phyloP scores from a whole-genome alignment of 2,113 vertebrate genomes.

The Misgurnus anguillicaudatus region DNA sequence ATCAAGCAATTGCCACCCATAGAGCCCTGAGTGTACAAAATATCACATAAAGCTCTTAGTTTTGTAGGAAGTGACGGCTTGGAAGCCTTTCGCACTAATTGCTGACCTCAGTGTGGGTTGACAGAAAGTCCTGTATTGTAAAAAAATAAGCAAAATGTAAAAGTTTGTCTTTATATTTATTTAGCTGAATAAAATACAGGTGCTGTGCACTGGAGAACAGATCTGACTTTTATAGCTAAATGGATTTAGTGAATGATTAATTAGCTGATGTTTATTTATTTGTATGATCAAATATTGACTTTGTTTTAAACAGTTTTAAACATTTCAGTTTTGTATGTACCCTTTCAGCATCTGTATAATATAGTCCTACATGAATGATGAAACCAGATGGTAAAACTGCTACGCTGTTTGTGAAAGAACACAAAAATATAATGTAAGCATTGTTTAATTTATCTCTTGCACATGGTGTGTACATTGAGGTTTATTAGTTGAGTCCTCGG shows the following conservation, averaged over 20 bases:
- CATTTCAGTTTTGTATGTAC: too few species aligned
- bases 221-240: too few species aligned
- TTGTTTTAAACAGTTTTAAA: too few species aligned
- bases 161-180: background rate
- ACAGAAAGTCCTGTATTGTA: background rate
- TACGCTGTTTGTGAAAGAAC: constrained; percentile 10
- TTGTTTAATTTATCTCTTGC: background rate
- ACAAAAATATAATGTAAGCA: constrained; percentile 14
- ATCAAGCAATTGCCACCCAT: background rate
- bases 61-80: background rate
- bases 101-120: constrained; percentile 9
- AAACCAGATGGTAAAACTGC: constrained; percentile 10
- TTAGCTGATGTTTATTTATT: too few species aligned
- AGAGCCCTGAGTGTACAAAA: background rate
- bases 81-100: background rate
- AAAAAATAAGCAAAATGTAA: background rate
- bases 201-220: background rate
- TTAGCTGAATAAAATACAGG: too few species aligned
- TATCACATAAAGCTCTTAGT: background rate
- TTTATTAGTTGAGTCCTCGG: background rate
- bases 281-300: too few species aligned
- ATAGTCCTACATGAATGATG: constrained; percentile 5
- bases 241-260: too few species aligned
- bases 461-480: background rate
- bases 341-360: background rate